Conservation (phyloP, 1,140 invertebrate species). For the Lysiphlebus fabarum region DNA sequence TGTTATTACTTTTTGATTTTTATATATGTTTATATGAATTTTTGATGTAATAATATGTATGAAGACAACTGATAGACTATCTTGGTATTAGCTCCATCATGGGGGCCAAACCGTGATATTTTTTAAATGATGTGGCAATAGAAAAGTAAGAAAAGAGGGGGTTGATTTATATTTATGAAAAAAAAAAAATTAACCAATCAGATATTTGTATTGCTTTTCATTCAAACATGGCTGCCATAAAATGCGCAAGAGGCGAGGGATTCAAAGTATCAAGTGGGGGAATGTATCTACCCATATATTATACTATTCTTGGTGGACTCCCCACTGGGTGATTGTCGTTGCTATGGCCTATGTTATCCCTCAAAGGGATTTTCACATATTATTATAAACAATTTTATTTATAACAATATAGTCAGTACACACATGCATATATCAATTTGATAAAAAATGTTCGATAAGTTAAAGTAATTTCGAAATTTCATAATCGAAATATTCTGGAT, state of each 20-base stretch:
- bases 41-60: constrained; percentile 40
- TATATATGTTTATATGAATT: too few species aligned
- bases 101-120: constrained; percentile 25
- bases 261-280: constrained; percentile 33
- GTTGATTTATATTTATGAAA: constrained; percentile 1
- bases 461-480: too few species aligned
- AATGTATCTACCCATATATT: constrained; percentile 51
- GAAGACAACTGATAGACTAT: constrained; percentile 53
- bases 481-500: too few species aligned
- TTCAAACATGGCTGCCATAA: constrained; percentile 54
- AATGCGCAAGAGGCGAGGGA: constrained; percentile 36
- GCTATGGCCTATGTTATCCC: not conserved
- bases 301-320: constrained; percentile 49
- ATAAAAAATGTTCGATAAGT: too few species aligned
- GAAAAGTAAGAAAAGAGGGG: constrained; percentile 8
- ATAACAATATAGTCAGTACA: too few species aligned
- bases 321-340: constrained; percentile 39
- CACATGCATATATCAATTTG: too few species aligned
- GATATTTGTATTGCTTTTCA: constrained; percentile 44
- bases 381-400: too few species aligned
- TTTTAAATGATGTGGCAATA: too few species aligned
- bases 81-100: constrained; percentile 48
- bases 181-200: constrained; percentile 50
- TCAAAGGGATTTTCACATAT: too few species aligned
- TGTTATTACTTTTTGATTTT: too few species aligned